Evolutionary conservation across 2,888 invertebrate species (phyloP).

Genomic region (Xestia xanthographa): DNA sequence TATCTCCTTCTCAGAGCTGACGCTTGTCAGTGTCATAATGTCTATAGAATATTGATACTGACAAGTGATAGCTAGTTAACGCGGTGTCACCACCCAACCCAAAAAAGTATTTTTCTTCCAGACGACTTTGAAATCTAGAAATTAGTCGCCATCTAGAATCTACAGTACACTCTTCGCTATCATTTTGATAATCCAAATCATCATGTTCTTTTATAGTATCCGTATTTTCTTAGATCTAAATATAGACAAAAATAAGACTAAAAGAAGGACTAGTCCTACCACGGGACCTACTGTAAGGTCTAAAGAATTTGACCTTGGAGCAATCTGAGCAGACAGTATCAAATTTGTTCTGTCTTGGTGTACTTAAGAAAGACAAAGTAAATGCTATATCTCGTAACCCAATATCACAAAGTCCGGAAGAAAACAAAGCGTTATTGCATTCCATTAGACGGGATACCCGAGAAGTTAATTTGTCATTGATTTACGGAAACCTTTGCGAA

Average conservation of each 20-base stretch:
- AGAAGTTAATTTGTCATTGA: conserved; percentile 56
- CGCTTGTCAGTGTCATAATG: not conserved
- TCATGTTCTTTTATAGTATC: not conserved
- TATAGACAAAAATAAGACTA: not conserved
- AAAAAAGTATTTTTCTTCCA: not conserved
- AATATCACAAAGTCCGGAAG: conserved; percentile 35
- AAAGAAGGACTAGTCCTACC: not conserved
- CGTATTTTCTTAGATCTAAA: not conserved
- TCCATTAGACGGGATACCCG: conserved; percentile 57
- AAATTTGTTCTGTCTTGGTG: not conserved
- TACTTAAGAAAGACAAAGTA: conserved; percentile 19
- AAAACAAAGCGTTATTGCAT: conserved; percentile 60
- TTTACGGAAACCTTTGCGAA: conserved; percentile 37
- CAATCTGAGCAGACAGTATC: conserved; percentile 5
- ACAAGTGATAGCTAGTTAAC: not conserved
- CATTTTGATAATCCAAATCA: not conserved
- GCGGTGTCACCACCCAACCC: not conserved
- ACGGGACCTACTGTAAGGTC: not conserved
- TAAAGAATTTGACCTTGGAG: conserved; percentile 8
- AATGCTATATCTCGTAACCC: conserved; percentile 35
- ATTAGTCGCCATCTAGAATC: not conserved
- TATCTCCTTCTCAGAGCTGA: not conserved
- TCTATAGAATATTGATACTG: not conserved
- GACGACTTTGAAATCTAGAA: not conserved
- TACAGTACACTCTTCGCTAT: not conserved